Percentiles rank a stretch among this genome's conserved stretches.
Conservation (phyloP, 1,140 invertebrate genomes). For the Oryctes rhinoceros region DNA sequence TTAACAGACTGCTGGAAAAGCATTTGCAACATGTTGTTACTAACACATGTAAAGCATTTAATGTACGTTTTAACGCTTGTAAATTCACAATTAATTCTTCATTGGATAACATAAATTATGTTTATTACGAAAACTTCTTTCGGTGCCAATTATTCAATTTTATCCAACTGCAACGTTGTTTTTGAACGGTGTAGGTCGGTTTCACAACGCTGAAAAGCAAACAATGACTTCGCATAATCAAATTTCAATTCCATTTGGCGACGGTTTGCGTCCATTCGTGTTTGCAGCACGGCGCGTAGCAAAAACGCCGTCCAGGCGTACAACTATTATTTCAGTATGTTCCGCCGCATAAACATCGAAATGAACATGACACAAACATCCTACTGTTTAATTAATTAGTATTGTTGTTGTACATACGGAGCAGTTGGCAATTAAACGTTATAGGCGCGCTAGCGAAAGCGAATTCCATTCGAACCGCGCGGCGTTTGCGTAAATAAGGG, state of each 20-base stretch:
- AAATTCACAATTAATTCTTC: too few relatives aligned
- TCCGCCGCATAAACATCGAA: slow-evolving; percentile 7
- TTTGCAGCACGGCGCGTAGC: background rate
- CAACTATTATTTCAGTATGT: slow-evolving; percentile 2
- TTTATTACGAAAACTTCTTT: too few relatives aligned
- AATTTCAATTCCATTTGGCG: background rate
- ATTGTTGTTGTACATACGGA: background rate
- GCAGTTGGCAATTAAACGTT: slow-evolving; percentile 3
- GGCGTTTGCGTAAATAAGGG: background rate
- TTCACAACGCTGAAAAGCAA: background rate
- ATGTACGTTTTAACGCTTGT: too few relatives aligned
- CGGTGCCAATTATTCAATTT: too few relatives aligned
- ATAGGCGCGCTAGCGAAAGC: background rate
- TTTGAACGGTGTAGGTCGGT: too few relatives aligned
- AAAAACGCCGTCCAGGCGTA: background rate
- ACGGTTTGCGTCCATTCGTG: background rate
- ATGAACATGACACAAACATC: slow-evolving; percentile 12
- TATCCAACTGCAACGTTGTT: too few relatives aligned
- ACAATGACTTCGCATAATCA: background rate
- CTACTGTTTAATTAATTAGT: slow-evolving; percentile 31
- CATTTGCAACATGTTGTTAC: too few relatives aligned
- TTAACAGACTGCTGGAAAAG: too few relatives aligned
- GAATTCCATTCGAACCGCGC: background rate
- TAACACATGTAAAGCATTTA: too few relatives aligned
- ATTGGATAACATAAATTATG: too few relatives aligned